Conservation (phyloP, 2,113 vertebrate species). For the Apteryx owenii region DNA sequence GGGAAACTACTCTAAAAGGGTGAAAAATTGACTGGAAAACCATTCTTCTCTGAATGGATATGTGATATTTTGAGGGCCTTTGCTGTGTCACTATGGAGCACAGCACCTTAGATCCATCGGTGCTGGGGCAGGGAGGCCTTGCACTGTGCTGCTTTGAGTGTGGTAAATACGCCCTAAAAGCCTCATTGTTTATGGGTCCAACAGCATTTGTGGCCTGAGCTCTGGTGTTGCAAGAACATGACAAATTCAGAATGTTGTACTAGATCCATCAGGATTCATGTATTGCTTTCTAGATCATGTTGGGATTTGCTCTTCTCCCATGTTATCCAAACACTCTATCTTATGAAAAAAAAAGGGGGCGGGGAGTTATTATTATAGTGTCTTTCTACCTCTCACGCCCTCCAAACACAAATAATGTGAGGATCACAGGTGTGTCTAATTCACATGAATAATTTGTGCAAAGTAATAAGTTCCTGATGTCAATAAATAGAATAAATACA, state of each 20-base stretch:
- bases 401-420: background rate
- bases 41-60: background rate
- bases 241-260: background rate
- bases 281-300: too few species aligned
- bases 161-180: background rate
- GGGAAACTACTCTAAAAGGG: background rate
- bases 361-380: background rate
- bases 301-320: background rate
- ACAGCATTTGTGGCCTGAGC: too few species aligned
- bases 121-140: background rate
- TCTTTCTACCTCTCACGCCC: background rate
- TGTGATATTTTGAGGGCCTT: background rate
- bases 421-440: conserved; percentile 10
- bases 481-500: conserved; percentile 68
- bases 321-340: rapidly evolving
- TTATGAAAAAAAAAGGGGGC: too few species aligned
- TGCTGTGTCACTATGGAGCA: background rate
- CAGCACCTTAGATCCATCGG: background rate
- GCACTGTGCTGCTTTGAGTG: rapidly evolving
- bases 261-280: background rate
- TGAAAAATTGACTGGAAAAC: background rate
- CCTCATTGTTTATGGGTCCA: rapidly evolving
- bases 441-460: conserved; percentile 68
- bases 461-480: conserved; percentile 55
- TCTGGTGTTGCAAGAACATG: background rate